Percentiles rank a stretch among this genome's conserved stretches.
These are phyloP conservation scores for Panagrolaimus sp. DNA, from an alignment of 1,140 invertebrate species.

Conservation along the genomic window DNA sequence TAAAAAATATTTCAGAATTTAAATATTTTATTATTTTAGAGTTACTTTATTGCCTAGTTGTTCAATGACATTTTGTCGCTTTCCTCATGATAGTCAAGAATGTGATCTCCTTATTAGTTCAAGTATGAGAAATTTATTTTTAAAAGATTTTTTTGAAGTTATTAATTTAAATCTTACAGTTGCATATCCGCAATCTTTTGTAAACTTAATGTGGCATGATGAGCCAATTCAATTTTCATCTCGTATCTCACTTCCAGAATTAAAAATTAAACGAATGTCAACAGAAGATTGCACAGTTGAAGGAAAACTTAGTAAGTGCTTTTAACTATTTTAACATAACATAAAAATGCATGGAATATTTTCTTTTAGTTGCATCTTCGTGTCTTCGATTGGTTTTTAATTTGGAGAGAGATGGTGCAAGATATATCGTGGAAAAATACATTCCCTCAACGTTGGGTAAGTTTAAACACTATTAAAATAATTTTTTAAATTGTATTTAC, in stretches of 20 bases:
- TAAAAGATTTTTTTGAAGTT: neutral
- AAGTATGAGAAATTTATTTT: slow-evolving; percentile 29
- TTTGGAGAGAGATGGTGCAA: slow-evolving; percentile 49
- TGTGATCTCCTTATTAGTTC: slow-evolving; percentile 56
- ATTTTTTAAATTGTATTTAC: neutral
- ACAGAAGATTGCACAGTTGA: slow-evolving; percentile 47
- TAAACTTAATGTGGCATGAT: slow-evolving; percentile 48
- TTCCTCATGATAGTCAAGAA: slow-evolving; percentile 53
- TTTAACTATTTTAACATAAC: neutral
- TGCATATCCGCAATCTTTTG: slow-evolving; percentile 49
- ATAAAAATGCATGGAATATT: slow-evolving; percentile 5
- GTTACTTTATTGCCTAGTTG: slow-evolving; percentile 51
- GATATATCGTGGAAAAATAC: slow-evolving; percentile 58
- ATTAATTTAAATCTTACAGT: slow-evolving; percentile 38
- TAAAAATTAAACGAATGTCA: slow-evolving; percentile 43
- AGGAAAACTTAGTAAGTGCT: slow-evolving; percentile 51
- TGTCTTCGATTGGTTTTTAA: slow-evolving; percentile 49
- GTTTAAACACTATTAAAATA: slow-evolving; percentile 13
- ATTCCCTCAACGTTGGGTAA: slow-evolving; percentile 50
- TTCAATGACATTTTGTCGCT: slow-evolving; percentile 55
- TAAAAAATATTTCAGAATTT: neutral
- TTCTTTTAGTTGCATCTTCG: slow-evolving; percentile 49
- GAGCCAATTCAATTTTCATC: slow-evolving; percentile 44
- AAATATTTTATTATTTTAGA: slow-evolving; percentile 24
- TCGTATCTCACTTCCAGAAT: slow-evolving; percentile 47